These are phyloP conservation scores for Notarius lentiginosus DNA, from an alignment of 2,113 vertebrate genomes.

Conservation along the genomic window DNA sequence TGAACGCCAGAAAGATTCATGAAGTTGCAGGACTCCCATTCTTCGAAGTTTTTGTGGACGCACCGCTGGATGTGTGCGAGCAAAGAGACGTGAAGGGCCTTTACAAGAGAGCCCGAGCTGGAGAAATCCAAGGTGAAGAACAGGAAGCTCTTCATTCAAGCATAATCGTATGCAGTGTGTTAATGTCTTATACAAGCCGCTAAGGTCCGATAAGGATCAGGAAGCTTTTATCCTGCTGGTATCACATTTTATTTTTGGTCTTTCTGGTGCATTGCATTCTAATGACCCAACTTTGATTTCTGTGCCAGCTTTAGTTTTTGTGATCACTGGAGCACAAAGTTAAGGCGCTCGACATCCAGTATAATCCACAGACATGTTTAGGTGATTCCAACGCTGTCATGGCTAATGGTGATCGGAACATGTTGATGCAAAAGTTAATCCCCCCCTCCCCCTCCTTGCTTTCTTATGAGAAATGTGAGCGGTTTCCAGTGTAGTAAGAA, in stretches of 20 bases:
- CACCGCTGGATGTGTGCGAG: conserved; percentile 93
- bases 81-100: conserved; percentile 96
- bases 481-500: neutral
- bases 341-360: neutral
- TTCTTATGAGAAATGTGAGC: neutral
- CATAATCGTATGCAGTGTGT: neutral
- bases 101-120: conserved; percentile 95
- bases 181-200: neutral
- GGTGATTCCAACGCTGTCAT: neutral
- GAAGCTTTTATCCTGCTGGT: neutral
- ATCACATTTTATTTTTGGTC: neutral
- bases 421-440: neutral
- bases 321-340: no score
- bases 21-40: conserved; percentile 92
- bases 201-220: neutral
- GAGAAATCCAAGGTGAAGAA: conserved; percentile 90
- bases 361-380: no score
- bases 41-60: conserved; percentile 98
- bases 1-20: conserved; percentile 92
- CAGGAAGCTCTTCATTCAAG: neutral
- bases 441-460: neutral
- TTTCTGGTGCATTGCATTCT: neutral
- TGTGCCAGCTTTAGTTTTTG: neutral
- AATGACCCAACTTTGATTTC: neutral
- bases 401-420: no score